A percentile compares a stretch with the other conserved stretches of the same genome.
These are phyloP conservation scores for Manis javanica DNA, from an alignment of 2,797 vertebrate species.

Conservation along the genomic window DNA sequence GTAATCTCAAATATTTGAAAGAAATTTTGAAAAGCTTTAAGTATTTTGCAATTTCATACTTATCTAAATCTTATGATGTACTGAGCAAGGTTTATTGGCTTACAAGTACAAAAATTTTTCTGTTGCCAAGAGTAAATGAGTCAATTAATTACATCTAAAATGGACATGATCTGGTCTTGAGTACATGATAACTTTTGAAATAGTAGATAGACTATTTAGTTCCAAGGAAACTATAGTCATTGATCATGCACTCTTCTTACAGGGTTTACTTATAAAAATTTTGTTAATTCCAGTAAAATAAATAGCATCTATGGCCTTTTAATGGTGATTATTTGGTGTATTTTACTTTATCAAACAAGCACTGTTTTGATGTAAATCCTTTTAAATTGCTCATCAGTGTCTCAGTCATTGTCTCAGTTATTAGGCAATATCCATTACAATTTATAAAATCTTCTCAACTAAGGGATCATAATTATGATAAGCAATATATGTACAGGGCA, in stretches of 20 bases:
- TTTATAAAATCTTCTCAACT: neutral
- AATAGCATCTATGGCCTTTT: neutral
- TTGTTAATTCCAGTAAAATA: conserved; percentile 21
- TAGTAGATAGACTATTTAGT: neutral
- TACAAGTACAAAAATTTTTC: neutral
- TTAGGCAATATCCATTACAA: conserved; percentile 4
- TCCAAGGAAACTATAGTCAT: neutral
- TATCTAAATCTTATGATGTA: neutral
- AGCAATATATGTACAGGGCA: neutral
- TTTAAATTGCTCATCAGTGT: neutral
- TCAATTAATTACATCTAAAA: conserved; percentile 54
- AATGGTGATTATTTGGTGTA: neutral
- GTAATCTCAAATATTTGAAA: neutral
- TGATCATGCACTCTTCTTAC: neutral
- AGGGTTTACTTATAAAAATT: neutral
- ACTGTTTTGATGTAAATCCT: neutral
- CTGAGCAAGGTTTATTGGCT: neutral
- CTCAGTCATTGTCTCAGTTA: neutral
- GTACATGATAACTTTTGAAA: conserved; percentile 28
- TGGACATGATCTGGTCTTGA: neutral
- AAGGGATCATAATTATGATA: neutral
- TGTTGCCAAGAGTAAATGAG: neutral
- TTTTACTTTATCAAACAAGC: conserved; percentile 23
- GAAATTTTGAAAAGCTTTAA: neutral
- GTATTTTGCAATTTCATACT: neutral